These are phyloP conservation scores for Drosophila mauritiana DNA, from an alignment of 1,140 invertebrate species.

Conservation along the genomic window DNA sequence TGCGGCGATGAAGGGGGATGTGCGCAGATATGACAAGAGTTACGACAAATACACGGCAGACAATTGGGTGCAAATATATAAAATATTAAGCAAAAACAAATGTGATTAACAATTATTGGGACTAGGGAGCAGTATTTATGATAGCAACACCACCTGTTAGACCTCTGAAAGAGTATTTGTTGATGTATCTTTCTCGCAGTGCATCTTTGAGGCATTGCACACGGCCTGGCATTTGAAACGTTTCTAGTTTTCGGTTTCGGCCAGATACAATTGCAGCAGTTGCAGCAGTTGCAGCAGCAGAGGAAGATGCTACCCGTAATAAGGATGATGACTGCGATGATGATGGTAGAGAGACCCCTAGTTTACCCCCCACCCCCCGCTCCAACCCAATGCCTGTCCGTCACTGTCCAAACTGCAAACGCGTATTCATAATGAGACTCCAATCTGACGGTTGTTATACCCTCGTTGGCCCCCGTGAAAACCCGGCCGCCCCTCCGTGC, in stretches of 20 bases:
- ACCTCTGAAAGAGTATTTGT: no score
- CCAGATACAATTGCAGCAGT: constrained; percentile 33
- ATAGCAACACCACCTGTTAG: no score
- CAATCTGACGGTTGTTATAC: constrained; percentile 46
- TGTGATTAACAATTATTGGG: no score
- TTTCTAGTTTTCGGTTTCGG: constrained; percentile 31
- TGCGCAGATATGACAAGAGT: constrained; percentile 2
- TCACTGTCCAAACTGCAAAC: constrained; percentile 27
- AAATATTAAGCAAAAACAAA: no score
- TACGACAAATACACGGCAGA: not conserved
- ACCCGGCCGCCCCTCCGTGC: not conserved
- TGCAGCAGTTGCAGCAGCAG: constrained; percentile 21
- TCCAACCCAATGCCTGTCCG: not conserved
- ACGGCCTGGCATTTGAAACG: constrained; percentile 24
- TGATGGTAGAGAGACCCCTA: constrained; percentile 14
- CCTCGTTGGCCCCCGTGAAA: not conserved
- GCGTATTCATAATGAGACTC: constrained; percentile 72
- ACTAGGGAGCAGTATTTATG: no score
- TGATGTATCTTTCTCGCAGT: not conserved
- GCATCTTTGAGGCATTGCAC: constrained; percentile 21
- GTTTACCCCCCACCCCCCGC: not conserved
- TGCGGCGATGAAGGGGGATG: constrained; percentile 11
- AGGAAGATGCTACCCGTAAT: not conserved
- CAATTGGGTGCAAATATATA: not conserved
- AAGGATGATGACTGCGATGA: constrained; percentile 18